A percentile compares a stretch with the other conserved stretches of the same genome.
These are phyloP conservation scores for Rhodinocichla rosea DNA, from an alignment of 2,113 vertebrate genomes.

Conservation along the genomic window DNA sequence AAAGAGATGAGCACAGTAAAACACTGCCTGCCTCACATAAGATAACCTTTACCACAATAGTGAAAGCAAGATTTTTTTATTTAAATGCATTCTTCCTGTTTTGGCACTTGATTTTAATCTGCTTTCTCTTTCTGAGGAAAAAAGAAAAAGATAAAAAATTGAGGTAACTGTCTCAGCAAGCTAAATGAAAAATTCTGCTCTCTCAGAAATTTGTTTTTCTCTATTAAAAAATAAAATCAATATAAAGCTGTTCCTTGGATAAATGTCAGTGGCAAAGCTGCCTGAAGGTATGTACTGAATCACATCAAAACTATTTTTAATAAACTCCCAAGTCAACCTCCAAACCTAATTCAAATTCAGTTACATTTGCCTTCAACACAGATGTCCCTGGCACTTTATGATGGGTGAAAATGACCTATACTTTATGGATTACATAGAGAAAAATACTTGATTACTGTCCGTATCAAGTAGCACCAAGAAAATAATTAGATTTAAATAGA, in stretches of 20 bases:
- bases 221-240: neutral
- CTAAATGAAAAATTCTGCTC: neutral
- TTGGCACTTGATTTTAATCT: neutral
- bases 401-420: neutral
- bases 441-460: neutral
- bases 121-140: neutral
- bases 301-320: conserved; percentile 30
- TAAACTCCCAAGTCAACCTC: neutral
- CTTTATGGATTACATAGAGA: neutral
- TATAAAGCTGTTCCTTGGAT: neutral
- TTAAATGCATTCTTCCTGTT: neutral
- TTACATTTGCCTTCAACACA: neutral
- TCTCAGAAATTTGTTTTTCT: neutral
- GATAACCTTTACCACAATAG: neutral
- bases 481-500: neutral
- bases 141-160: neutral
- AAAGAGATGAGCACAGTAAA: neutral
- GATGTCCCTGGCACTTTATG: neutral
- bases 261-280: conserved; percentile 23
- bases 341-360: neutral
- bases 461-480: neutral
- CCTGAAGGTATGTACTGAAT: neutral
- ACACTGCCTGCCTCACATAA: neutral
- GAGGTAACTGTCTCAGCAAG: neutral
- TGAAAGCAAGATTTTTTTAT: neutral